Conservation (phyloP, 2,888 invertebrate genomes). For the Volucella inflata region DNA sequence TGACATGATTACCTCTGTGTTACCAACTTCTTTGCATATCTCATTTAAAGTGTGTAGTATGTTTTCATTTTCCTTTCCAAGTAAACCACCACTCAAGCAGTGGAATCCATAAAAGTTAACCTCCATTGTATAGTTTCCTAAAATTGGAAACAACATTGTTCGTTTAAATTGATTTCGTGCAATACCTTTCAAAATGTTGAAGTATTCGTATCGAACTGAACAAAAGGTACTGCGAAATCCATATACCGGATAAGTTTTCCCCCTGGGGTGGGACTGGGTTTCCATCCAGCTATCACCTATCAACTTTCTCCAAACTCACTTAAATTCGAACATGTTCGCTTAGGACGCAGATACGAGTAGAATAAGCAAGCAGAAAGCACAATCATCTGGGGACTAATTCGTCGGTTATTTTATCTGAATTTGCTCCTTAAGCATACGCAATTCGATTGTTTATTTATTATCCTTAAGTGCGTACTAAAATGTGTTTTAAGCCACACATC, state of each 20-base stretch:
- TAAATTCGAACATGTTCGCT: too few species aligned
- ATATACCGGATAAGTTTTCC: conserved; percentile 8
- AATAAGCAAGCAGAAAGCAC: not conserved
- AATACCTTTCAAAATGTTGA: conserved; percentile 38
- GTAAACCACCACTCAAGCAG: too few species aligned
- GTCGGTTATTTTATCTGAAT: not conserved
- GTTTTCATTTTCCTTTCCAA: too few species aligned
- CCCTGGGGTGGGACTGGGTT: not conserved
- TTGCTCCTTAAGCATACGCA: not conserved
- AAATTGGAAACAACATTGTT: conserved; percentile 58
- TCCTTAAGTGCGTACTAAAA: conserved; percentile 23
- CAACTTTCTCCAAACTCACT: not conserved
- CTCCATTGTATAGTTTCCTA: conserved; percentile 20
- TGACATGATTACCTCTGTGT: too few species aligned
- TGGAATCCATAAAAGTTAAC: too few species aligned
- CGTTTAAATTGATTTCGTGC: conserved; percentile 47
- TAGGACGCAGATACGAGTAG: not conserved
- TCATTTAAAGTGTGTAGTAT: too few species aligned
- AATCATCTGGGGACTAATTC: conserved; percentile 22
- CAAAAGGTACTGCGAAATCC: not conserved
- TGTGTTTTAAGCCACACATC: not conserved
- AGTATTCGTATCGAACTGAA: not conserved
- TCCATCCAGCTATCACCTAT: not conserved
- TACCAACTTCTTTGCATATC: too few species aligned
- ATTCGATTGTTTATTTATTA: conserved; percentile 39